phyloP scores from a whole-genome alignment of 2,113 vertebrate species.

The Numenius arquata region DNA sequence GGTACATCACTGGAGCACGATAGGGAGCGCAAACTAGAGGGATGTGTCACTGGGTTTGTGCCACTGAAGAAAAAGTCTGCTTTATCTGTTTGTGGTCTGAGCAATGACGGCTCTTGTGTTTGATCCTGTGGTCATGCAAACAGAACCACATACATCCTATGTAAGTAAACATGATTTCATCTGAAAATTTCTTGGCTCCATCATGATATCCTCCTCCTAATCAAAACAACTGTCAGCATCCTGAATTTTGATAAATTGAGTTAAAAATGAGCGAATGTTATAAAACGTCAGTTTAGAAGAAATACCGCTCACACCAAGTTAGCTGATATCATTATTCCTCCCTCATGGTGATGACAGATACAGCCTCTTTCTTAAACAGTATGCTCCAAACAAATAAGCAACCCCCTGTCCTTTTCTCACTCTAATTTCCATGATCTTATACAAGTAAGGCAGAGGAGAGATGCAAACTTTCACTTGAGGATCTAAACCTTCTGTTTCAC shows the following conservation, averaged over 20 bases:
- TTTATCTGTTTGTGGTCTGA: neutral
- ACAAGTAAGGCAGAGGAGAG: neutral
- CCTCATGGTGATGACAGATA: neutral
- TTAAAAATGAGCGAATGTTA: neutral
- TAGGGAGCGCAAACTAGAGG: neutral
- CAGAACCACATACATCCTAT: neutral
- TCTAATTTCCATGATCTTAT: rapidly evolving
- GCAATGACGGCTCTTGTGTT: neutral
- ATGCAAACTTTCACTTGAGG: neutral
- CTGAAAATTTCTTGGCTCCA: neutral
- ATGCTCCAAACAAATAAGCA: neutral
- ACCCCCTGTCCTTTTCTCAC: neutral
- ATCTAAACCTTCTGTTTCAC: neutral
- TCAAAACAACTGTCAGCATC: neutral
- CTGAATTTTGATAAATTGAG: neutral
- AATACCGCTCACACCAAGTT: neutral
- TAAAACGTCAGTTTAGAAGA: neutral
- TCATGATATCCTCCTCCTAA: neutral
- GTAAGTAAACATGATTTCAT: neutral
- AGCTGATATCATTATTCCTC: neutral
- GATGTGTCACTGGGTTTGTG: neutral
- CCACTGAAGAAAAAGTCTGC: neutral
- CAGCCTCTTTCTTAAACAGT: neutral
- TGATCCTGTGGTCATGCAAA: neutral
- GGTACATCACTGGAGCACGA: neutral